Base-by-base conservation (phyloP, 2,888 invertebrate species). In the Cerceris rybyensis region DNA sequence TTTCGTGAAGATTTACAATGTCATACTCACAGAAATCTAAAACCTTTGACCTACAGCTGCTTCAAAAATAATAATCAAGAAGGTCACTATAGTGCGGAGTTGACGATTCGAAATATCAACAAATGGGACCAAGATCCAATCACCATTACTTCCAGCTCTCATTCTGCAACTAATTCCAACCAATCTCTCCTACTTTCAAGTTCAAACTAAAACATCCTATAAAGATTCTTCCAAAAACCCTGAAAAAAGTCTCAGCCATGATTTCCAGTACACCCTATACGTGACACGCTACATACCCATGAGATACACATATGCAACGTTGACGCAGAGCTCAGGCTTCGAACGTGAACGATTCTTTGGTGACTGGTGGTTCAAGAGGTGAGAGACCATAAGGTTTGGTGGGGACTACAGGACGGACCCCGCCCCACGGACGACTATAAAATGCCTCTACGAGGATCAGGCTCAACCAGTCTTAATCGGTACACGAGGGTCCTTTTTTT, bases 391-490 rank as follows among this genome's bases (percentile, higher is more conserved):
- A 68, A 71, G 64, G 59, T 75, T 74, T 72, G 80, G 82, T 70
- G 85, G 86, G 84, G 84, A 78, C 67, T 14, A 66, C 58, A 79
- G 9, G 11, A 11, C 86, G 88, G 85, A 87, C 91, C 86, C 89
- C 90, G 89, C 89, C 90, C 89, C 88, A 85, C 84, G 85, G 73
- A 70, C 78, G 83, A 75, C 88, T 92, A 92, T 92, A 92, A 92
- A 92, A 92, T 86, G 85, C 85, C 84, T 85, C 73, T 68, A 84
- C 86, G 81, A 83, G 87, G 81, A 89, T 88, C 90, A 79, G 86
- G 86, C 88, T 88, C 88, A 91, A 88, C 90, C 92, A 92, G 92
- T 92, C 91, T 89, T 88, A 88, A 91, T 88, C 91, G 86, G 88
- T 86, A 85, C 72, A 80, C 77, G 82, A 86, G 76, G 86, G 75